Evolutionary conservation across 1,140 invertebrate species (phyloP), one percentile per base, ranked within the genome.

Genomic region (Campoletis sonorensis): DNA sequence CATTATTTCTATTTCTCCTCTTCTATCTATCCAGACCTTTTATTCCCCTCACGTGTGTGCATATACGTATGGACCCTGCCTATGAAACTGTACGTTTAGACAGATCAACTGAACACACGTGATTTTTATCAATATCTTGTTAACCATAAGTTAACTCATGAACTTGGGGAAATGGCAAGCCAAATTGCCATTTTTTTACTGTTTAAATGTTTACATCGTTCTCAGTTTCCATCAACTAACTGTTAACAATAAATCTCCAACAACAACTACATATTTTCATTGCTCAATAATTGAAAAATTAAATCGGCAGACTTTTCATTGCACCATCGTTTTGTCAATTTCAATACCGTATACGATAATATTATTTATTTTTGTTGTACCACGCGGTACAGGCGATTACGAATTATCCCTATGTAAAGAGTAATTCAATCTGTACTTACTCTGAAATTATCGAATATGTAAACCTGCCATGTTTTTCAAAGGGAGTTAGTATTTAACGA

Each of bases 1-100:
- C 84, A 87, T 87, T 86, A 82, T 86, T 86, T 87, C 82, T 86
- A 82, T 81, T 84, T 79, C 79, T 79, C 49, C 67, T 49, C 73
- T 79, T 84, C 79, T 81, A 84, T 79, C 68, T 86, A 85, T 84
- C 80, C 75, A 84, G 27, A 78, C 79, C 80, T 82, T 84, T 85
- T 58, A 30, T 78, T 61, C 79, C 64, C 64, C 75, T 80, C 76
- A 27, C 68, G 40, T 71, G 64, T 40, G 21, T 77, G 11, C 33
- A 68, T 11, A 26, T 23, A 49, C 61, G 15, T n/a, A 13, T 64
- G 11, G 61, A 54, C 51, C 51, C n/a, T 10, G 40, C 40, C 40
- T 45, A 45, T 45, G 40, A 54, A 16, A 18, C 51, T 54, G 51
- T 8, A 54, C n/a, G n/a, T 54, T 54, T 8, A 4, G 5, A 10